Evolutionary conservation across 2,888 invertebrate species (phyloP), one percentile per base, ranked within the genome.

Genomic region (Zhuqinia jingwanae): DNA sequence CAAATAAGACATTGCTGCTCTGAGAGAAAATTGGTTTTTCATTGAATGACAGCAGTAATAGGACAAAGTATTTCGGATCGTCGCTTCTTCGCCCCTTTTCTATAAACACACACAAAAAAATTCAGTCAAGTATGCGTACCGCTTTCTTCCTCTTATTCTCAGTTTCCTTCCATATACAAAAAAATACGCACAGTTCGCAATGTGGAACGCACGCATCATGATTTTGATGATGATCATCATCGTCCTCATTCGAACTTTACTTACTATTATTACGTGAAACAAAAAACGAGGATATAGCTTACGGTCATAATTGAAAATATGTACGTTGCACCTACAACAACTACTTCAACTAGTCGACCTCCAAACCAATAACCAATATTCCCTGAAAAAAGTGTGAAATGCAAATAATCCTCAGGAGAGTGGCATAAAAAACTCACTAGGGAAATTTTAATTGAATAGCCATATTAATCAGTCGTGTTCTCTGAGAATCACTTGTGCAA

Each of bases 21-120:
- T 53, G 65, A 81, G 80, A 86, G 86, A 86, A 86, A 86, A 86
- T 86, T 86, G 86, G 86, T 86, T 86, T 86, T 86, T 86, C 86
- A 86, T 80, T 86, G 86, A 86, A 86, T 86, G 86, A 86, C 86
- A 86, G 81, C 79, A 81, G 86, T 86, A 86, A 81, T 83, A 83
- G 83, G 83, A 83, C 83, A 83, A 83, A 76, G 83, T 83, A 83
- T 83, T 83, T 83, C 47, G 83, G 83, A 65, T 83, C 83, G 83
- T 68, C 60, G 78, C 30, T 53, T 47, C 60, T 42, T 73, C 42
- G 30, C n/a, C 13, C 50, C 17, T n/a, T 11, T 65, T 78, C 63
- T 78, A 17, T 47, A 27, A 13, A 63, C 63, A 78, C 45, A 17
- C 13, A 68, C 36, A 17, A 13, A 77, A 36, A 58, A 77, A 25